Evolutionary conservation across 2,797 vertebrate species (phyloP).

Genomic region (Dendrocincla tyrannina): DNA sequence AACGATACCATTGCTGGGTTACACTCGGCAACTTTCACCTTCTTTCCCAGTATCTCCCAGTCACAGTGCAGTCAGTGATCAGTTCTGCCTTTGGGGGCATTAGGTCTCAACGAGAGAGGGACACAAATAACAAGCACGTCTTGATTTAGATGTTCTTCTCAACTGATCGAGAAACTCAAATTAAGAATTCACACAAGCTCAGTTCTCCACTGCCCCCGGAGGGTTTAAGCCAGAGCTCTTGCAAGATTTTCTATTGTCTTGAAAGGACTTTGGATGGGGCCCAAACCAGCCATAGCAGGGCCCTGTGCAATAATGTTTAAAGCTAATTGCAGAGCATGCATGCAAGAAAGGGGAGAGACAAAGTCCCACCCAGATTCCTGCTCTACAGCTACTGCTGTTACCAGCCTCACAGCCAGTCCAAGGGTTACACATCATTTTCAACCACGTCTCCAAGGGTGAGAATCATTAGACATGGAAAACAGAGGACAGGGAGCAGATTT

Average conservation of each 20-base stretch:
- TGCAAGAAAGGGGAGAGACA: neutral
- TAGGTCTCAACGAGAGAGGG: neutral
- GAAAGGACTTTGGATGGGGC: slow-evolving; percentile 1
- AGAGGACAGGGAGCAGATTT: slow-evolving; percentile 39
- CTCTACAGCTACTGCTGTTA: neutral
- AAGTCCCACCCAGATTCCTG: neutral
- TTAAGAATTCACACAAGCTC: slow-evolving; percentile 18
- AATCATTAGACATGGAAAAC: slow-evolving; percentile 27
- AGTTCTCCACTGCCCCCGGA: neutral
- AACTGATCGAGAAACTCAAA: neutral
- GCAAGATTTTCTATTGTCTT: slow-evolving; percentile 6
- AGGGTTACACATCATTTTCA: slow-evolving; percentile 6
- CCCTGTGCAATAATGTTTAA: neutral
- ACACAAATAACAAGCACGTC: neutral
- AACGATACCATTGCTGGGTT: neutral
- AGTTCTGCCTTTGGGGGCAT: neutral
- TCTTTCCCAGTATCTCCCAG: neutral
- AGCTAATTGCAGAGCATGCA: neutral
- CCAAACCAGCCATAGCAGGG: neutral
- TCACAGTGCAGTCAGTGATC: neutral
- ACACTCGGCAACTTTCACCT: neutral
- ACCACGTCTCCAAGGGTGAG: slow-evolving; percentile 16
- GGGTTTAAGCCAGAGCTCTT: neutral
- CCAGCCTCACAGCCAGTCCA: neutral
- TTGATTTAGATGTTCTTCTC: neutral